Base-by-base conservation (phyloP, 2,797 vertebrate genomes). In the Dicrostonyx torquatus region DNA sequence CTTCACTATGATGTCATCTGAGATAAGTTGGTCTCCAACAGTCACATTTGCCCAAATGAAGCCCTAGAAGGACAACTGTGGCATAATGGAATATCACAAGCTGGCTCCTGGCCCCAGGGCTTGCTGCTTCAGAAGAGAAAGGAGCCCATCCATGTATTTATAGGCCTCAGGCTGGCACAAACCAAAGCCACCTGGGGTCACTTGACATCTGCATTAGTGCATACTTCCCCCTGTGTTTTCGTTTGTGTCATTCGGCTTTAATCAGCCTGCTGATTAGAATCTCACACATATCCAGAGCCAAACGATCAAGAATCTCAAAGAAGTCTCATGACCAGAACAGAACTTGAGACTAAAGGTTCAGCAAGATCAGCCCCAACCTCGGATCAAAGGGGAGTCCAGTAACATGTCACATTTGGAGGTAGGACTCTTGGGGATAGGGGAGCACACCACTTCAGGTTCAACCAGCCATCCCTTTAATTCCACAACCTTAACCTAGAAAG, bases 251-350 rank as follows among this genome's bases (percentile, higher is more conserved):
- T 79, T 89, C 37, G 11, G 9, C 90, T 94, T 94, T 93, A 92
- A 94, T 94, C 89, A 43, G 86, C 90, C 60, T 88, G 66, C 64
- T 85, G 89, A 86, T 88, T 88, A 85, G 29, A 9, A 93, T 92
- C 94, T 97, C 72, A 87, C 91, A 93, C 86, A 72, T n/a, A 90
- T 75, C 48, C n/a, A 94, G 62, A 85, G 86, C 62, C 91, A 95
- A 94, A 82, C 64, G 37, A 95, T 70, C 78, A 94, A 34, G 78
- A 87, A 73, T 45, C 18, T 31, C 15, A 80, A 77, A 96, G 37
- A 89, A 18, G 22, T 43, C 45, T 45, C 58, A 5, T 2, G 34
- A 91, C 34, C 80, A 95, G 91, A 95, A 76, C 80, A 91, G 70
- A 90, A 76, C 72, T 66, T 55, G 22, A 13, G 40, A 43, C 83